phyloP scores from a whole-genome alignment of 1,140 invertebrate genomes.

The Anastrepha obliqua region DNA sequence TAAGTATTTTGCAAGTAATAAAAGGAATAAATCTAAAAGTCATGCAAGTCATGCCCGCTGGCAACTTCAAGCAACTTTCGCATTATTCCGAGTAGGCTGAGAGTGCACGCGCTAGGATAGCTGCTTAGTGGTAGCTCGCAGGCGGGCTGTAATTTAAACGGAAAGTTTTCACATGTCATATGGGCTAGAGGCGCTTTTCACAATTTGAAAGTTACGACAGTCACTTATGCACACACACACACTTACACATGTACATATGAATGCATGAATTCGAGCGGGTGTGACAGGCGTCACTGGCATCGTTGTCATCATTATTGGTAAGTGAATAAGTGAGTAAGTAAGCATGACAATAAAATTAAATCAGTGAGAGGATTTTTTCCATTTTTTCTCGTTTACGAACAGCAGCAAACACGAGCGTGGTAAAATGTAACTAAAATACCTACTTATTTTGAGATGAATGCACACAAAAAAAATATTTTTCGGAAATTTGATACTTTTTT shows the following conservation, averaged over 20 bases:
- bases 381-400: not conserved
- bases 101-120: not conserved
- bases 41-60: slow-evolving; percentile 22
- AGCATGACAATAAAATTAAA: slow-evolving; percentile 56
- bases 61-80: not conserved
- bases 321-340: slow-evolving; percentile 37
- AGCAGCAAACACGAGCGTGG: not conserved
- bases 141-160: not conserved
- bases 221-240: not conserved
- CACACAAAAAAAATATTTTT: slow-evolving; percentile 47
- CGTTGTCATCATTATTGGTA: not conserved
- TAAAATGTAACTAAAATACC: slow-evolving; percentile 41
- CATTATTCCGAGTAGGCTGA: not conserved
- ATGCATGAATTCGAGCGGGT: not conserved
- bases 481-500: slow-evolving; percentile 58
- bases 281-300: not conserved
- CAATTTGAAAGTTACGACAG: not conserved
- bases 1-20: not conserved
- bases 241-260: not conserved
- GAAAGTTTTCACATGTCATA: not conserved
- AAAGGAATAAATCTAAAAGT: slow-evolving; percentile 13
- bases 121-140: slow-evolving; percentile 1
- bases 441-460: not conserved
- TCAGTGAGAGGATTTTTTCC: not conserved
- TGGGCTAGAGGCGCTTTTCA: not conserved